Evolutionary conservation across 2,888 invertebrate genomes (phyloP).

Genomic region (Brenthis ino): DNA sequence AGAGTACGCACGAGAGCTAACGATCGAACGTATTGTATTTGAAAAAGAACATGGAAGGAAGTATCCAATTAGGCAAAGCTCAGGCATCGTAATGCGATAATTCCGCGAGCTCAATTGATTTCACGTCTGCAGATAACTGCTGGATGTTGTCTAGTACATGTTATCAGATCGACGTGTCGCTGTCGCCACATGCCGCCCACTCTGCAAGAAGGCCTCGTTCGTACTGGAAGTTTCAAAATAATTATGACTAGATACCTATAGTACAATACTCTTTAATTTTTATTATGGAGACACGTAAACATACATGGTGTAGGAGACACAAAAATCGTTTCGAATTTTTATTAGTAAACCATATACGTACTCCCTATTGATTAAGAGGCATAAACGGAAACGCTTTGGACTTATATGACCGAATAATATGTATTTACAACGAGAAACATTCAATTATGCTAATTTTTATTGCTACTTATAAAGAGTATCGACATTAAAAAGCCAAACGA

Average conservation of each 20-base stretch:
- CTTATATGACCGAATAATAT: constrained; percentile 67
- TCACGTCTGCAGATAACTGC: constrained; percentile 70
- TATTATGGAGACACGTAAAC: constrained; percentile 27
- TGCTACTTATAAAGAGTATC: constrained; percentile 67
- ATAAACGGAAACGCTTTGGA: constrained; percentile 63
- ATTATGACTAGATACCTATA: constrained; percentile 33
- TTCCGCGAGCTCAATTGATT: constrained; percentile 75
- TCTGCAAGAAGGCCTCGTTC: constrained; percentile 59
- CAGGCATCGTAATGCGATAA: constrained; percentile 72
- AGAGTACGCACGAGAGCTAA: constrained; percentile 25
- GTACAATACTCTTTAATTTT: constrained; percentile 41
- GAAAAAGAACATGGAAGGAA: constrained; percentile 58
- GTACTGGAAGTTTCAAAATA: constrained; percentile 44
- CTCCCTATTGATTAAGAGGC: constrained; percentile 57
- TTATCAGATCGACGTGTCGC: constrained; percentile 76
- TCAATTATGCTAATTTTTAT: constrained; percentile 80
- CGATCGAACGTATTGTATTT: constrained; percentile 44
- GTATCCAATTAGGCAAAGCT: constrained; percentile 73
- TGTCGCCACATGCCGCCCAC: constrained; percentile 66
- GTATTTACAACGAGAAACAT: constrained; percentile 68
- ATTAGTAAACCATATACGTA: constrained; percentile 51
- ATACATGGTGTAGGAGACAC: constrained; percentile 28
- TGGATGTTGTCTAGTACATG: constrained; percentile 71
- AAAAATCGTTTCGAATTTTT: constrained; percentile 43
- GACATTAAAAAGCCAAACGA: constrained; percentile 64